A percentile compares a stretch with the other conserved stretches of the same genome.
Conservation (phyloP, 1,140 invertebrate species). For the Phocides pigmalion region DNA sequence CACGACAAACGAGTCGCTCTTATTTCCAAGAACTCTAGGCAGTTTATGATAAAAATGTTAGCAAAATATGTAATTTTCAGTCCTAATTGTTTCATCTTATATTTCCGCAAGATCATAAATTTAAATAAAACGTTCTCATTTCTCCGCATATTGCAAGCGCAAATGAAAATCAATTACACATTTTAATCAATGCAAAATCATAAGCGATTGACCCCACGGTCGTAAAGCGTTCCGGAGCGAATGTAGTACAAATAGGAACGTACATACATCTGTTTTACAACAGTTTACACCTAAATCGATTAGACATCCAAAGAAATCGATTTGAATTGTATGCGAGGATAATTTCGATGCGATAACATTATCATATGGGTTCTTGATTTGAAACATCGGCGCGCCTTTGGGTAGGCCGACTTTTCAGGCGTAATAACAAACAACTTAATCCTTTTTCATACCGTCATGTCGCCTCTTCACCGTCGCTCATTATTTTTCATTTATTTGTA, state of each 20-base stretch:
- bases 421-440: too few species aligned
- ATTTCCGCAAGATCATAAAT: background rate
- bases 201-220: conserved; percentile 40
- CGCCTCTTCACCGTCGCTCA: too few species aligned
- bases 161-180: conserved; percentile 25
- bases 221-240: conserved; percentile 58
- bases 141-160: background rate
- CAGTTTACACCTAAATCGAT: conserved; percentile 76
- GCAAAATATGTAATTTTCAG: too few species aligned
- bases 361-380: too few species aligned
- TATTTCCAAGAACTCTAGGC: too few species aligned
- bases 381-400: too few species aligned
- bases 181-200: conserved; percentile 32
- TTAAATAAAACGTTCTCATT: conserved; percentile 3
- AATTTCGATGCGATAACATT: conserved; percentile 66
- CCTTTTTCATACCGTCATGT: too few species aligned
- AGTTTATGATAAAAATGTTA: too few species aligned
- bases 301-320: conserved; percentile 72
- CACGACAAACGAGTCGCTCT: too few species aligned
- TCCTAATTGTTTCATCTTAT: background rate
- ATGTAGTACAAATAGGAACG: conserved; percentile 70
- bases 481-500: too few species aligned
- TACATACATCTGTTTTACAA: conserved; percentile 50
- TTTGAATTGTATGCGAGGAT: conserved; percentile 58
- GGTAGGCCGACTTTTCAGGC: too few species aligned